A percentile compares a stretch with the other conserved stretches of the same genome.
Conservation (phyloP, 23 tunicate species). For the Botrylloides violaceus region DNA sequence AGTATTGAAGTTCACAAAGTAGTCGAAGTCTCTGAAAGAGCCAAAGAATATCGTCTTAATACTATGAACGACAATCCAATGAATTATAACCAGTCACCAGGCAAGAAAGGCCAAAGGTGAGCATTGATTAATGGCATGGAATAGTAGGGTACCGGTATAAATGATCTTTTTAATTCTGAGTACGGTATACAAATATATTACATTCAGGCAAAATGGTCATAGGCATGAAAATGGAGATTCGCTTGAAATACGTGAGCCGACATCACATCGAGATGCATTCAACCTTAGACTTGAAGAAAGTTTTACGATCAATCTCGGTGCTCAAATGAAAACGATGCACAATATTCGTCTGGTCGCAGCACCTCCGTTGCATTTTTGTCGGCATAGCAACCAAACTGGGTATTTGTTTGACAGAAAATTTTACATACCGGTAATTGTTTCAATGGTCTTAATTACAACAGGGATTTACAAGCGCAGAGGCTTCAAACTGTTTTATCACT, state of each 20-base stretch:
- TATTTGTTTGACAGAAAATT: neutral
- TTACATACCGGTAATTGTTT: no score
- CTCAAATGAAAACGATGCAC: conserved; percentile 95
- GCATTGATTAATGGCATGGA: neutral
- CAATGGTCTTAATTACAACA: conserved; percentile 22
- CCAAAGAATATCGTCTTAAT: neutral
- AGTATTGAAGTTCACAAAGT: conserved; percentile 34
- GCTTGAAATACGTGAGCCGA: neutral
- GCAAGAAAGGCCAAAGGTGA: neutral
- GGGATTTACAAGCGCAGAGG: conserved; percentile 83
- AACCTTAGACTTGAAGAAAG: conserved; percentile 54
- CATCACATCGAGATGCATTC: neutral
- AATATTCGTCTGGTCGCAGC: conserved; percentile 71
- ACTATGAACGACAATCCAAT: neutral
- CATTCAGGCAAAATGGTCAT: neutral
- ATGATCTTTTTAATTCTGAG: neutral
- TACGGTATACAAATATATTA: no score
- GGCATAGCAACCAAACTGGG: conserved; percentile 27
- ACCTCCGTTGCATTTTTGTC: conserved; percentile 57
- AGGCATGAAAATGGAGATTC: neutral
- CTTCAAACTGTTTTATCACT: conserved; percentile 87
- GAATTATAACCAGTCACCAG: neutral
- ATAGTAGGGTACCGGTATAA: neutral
- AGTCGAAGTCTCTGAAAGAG: conserved; percentile 25
- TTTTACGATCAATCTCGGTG: conserved; percentile 93